Percentiles rank a stretch among this genome's conserved stretches.
Conservation (phyloP, 2,113 vertebrate genomes). For the Neotoma lepida region DNA sequence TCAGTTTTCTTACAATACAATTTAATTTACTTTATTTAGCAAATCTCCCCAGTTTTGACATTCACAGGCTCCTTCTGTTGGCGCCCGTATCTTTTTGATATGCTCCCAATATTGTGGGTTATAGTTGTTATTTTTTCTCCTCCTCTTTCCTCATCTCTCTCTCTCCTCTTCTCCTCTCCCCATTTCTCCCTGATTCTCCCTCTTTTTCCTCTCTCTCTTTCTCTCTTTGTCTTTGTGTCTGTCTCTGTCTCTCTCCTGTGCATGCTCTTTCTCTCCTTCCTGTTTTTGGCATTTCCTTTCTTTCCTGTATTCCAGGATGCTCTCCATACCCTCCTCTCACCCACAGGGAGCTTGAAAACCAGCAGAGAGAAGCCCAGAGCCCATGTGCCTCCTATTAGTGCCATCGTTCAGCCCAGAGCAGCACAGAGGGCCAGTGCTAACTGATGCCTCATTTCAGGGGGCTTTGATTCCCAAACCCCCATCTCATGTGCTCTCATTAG, state of each 20-base stretch:
- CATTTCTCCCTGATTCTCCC: background rate
- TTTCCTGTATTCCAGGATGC: background rate
- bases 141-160: no score
- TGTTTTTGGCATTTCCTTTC: background rate
- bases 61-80: background rate
- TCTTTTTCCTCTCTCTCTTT: rapidly evolving
- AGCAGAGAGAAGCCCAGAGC: no score
- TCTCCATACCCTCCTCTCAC: rapidly evolving
- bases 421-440: no score
- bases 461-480: background rate
- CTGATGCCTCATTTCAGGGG: background rate
- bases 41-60: background rate
- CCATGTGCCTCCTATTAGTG: rapidly evolving
- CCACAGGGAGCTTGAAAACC: rapidly evolving
- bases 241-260: background rate
- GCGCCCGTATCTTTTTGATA: background rate
- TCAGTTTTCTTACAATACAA: no score
- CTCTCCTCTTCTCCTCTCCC: rapidly evolving
- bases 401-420: background rate
- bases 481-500: background rate
- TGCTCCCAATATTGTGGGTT: background rate
- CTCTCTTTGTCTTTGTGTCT: background rate
- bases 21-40: background rate
- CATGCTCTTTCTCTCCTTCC: background rate
- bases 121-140: background rate